Base-by-base conservation (phyloP, 2,113 vertebrate genomes). In the Nannobrachium achirus region DNA sequence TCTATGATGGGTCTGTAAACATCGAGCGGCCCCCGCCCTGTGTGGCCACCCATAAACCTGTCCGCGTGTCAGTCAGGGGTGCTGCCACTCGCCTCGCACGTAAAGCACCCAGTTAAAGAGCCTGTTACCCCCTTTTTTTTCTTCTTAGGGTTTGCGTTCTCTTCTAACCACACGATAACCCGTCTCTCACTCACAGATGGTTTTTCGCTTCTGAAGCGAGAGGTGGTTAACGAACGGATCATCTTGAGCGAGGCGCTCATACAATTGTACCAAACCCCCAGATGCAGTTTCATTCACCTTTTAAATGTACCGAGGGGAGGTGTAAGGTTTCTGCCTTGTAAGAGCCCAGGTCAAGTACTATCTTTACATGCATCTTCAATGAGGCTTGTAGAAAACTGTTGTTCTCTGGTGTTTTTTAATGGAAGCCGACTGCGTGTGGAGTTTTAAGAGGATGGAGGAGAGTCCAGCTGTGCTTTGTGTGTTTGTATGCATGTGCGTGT, bases 301-400 rank as follows among this genome's bases (percentile, higher is more conserved):
- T 62, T 45, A 55, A 70, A 70, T 33, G 13, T 45, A 46, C 11
- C 10, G 19, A 8, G 40, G 8, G 18, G 4, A 33, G 20, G 44
- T 70, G 40, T 62, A 55, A 6, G 58, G 58, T 53, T 51, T 52
- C 68, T 40, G 14, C 16, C 58, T 55, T 49, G 3, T 6, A 45
- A 33, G 41, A 53, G 9, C 20, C 38, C 8, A 38, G 57, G 48
- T 61, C 49, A 52, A 46, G 56, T 52, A 48, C 18, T 50, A 46
- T 25, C 33, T 69, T 60, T 69, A 69, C 56, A 40, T 63, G 48
- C 49, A 41, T 70, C 20, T 55, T 53, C 39, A 61, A 20, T 45
- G 65, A 65, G 46, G 45, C 33, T 45, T 40, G 46, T 49, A 53
- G 33, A 70, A 70, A 55, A 40, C 38, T 45, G 57, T 38, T 62